Percentiles rank a stretch among this genome's conserved stretches.
Evolutionary conservation across 1,140 invertebrate species (phyloP).

Genomic region (Intoshia linei): DNA sequence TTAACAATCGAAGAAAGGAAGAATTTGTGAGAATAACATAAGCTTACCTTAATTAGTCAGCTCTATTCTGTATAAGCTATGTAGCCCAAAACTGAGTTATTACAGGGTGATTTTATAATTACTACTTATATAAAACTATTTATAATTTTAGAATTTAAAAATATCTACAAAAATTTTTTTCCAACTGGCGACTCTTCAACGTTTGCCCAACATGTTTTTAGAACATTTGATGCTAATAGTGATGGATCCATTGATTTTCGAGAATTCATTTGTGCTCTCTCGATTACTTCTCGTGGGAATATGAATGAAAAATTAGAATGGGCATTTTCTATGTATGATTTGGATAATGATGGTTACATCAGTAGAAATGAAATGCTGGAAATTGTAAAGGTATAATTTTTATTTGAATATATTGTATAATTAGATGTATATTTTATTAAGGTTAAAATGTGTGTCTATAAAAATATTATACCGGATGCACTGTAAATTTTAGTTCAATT

Average conservation of each 20-base stretch:
- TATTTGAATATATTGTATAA: conserved; percentile 24
- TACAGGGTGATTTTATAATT: too few species aligned
- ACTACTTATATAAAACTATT: too few species aligned
- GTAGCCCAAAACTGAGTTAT: too few species aligned
- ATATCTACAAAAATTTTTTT: conserved; percentile 92
- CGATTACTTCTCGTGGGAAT: conserved; percentile 67
- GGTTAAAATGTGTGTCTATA: not conserved
- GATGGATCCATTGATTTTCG: conserved; percentile 87
- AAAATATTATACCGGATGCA: not conserved
- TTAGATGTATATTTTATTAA: not conserved
- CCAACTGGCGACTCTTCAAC: conserved; percentile 92
- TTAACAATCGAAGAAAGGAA: too few species aligned
- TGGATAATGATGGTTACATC: conserved; percentile 88
- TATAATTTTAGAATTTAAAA: conserved; percentile 95
- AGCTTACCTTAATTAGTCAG: too few species aligned
- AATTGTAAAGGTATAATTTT: conserved; percentile 88
- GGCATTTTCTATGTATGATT: conserved; percentile 61
- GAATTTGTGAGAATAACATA: too few species aligned
- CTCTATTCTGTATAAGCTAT: too few species aligned
- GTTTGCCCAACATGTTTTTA: conserved; percentile 90
- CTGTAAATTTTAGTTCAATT: not conserved
- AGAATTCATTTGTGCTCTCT: conserved; percentile 75
- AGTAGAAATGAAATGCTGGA: conserved; percentile 90
- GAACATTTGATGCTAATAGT: conserved; percentile 79
- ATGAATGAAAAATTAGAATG: conserved; percentile 82